Conservation (phyloP, 2,797 vertebrate species). For the Podargus strigoides region DNA sequence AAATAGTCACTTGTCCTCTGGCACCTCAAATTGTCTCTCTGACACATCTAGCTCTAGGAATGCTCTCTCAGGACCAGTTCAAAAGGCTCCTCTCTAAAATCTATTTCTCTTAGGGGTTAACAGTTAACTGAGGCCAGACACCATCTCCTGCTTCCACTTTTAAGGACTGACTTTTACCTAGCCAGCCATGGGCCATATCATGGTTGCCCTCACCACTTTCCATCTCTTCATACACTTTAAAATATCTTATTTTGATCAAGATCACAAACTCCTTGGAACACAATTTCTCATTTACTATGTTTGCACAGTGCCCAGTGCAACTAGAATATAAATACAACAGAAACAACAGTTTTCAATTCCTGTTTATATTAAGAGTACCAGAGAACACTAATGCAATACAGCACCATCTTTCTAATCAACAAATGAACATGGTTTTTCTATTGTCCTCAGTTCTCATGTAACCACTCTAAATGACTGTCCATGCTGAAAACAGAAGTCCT, state of each 20-base stretch:
- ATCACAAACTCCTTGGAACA: background rate
- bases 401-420: background rate
- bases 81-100: background rate
- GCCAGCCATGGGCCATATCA: background rate
- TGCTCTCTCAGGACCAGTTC: background rate
- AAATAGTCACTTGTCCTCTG: background rate
- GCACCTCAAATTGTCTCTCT: background rate
- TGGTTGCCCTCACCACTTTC: background rate
- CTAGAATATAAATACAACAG: background rate
- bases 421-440: background rate
- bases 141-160: background rate
- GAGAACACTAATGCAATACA: background rate
- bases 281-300: background rate
- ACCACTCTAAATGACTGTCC: background rate
- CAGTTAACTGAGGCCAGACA: background rate
- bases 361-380: background rate
- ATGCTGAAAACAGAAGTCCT: background rate
- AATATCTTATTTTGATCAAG: background rate
- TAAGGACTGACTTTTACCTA: background rate
- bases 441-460: background rate
- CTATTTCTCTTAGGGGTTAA: background rate
- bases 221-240: background rate
- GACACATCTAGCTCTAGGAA: background rate
- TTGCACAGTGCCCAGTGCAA: background rate
- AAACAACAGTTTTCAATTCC: background rate